phyloP scores from a whole-genome alignment of 2,888 invertebrate genomes.

The Orthosia incerta region DNA sequence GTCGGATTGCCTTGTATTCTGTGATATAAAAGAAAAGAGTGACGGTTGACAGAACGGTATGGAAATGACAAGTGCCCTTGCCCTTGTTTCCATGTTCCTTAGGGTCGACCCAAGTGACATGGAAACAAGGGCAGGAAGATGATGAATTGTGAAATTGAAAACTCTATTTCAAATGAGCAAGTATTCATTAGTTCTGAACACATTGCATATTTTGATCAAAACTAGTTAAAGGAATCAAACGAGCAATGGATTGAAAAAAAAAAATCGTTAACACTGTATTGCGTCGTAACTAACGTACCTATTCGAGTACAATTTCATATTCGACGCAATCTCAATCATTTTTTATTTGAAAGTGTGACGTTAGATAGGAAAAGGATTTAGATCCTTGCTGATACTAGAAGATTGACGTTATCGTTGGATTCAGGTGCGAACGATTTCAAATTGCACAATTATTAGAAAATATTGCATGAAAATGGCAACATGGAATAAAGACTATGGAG shows the following conservation, averaged over 20 bases:
- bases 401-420: conserved; percentile 31
- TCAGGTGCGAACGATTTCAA: conserved; percentile 12
- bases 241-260: not conserved
- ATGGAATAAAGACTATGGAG: not conserved
- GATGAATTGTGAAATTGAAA: not conserved
- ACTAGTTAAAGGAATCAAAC: too few relatives aligned
- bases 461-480: not conserved
- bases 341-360: conserved; percentile 12
- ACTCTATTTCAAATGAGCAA: not conserved
- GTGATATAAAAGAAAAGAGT: too few relatives aligned
- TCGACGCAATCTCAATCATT: conserved; percentile 10
- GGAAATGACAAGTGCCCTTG: too few relatives aligned
- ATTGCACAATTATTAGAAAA: conserved; percentile 41
- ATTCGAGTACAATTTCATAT: not conserved
- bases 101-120: too few relatives aligned
- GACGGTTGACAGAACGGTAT: too few relatives aligned
- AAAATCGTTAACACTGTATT: not conserved
- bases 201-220: too few relatives aligned
- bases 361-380: conserved; percentile 22
- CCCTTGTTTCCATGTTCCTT: too few relatives aligned
- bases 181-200: too few relatives aligned
- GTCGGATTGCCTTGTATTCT: too few relatives aligned
- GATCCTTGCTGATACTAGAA: conserved; percentile 28
- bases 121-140: too few relatives aligned
- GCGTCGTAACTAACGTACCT: not conserved